Evolutionary conservation across 2,888 invertebrate genomes (phyloP).

Genomic region (Callinectes sapidus): DNA sequence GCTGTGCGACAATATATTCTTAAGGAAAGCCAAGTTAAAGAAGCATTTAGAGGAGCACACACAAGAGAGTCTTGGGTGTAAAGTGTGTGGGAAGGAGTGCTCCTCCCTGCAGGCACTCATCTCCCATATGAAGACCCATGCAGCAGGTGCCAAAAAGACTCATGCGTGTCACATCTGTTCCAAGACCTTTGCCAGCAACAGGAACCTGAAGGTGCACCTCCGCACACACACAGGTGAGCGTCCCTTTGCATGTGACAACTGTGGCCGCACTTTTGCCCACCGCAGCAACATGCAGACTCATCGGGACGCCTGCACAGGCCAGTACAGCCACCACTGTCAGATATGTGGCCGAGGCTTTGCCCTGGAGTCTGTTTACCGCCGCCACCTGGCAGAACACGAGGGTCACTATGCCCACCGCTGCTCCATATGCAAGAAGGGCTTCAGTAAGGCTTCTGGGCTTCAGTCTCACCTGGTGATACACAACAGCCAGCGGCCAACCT

Average conservation of each 20-base stretch:
- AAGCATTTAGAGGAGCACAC: conserved; percentile 70
- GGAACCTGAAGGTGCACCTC: conserved; percentile 66
- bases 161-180: conserved; percentile 61
- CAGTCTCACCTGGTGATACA: conserved; percentile 64
- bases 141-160: conserved; percentile 47
- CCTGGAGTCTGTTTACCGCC: conserved; percentile 67
- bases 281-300: conserved; percentile 71
- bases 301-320: conserved; percentile 66
- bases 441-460: conserved; percentile 70
- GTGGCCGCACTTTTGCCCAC: conserved; percentile 64
- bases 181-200: conserved; percentile 71
- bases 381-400: conserved; percentile 68
- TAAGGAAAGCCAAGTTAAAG: conserved; percentile 67
- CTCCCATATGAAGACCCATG: conserved; percentile 69
- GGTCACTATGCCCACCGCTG: conserved; percentile 68
- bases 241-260: conserved; percentile 70
- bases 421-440: conserved; percentile 67
- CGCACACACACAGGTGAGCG: conserved; percentile 70
- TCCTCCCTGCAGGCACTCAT: conserved; percentile 67
- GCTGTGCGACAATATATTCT: conserved; percentile 68
- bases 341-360: conserved; percentile 69
- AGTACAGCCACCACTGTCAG: conserved; percentile 65
- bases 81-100: conserved; percentile 61
- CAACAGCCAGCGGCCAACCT: conserved; percentile 55
- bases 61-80: conserved; percentile 62